A percentile compares a stretch with the other conserved stretches of the same genome.
These are phyloP conservation scores for Harpegnathos saltator DNA, from an alignment of 1,140 invertebrate genomes.

Conservation along the genomic window DNA sequence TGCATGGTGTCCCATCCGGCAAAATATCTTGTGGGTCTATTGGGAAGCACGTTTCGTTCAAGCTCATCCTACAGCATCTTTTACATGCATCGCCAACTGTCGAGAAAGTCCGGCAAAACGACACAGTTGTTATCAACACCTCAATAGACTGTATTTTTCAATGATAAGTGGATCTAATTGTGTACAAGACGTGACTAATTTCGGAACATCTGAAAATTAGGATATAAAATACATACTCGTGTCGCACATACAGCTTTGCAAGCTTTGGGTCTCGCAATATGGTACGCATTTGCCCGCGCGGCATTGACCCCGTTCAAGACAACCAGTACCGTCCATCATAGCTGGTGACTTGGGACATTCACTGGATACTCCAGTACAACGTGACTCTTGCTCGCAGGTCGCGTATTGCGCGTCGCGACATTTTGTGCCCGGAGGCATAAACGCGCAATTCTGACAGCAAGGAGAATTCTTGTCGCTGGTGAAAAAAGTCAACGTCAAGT, in stretches of 20 bases:
- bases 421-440: conserved; percentile 92
- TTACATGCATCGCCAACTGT: conserved; percentile 94
- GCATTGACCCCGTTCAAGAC: conserved; percentile 95
- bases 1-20: conserved; percentile 97
- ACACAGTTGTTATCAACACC: too few species aligned
- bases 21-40: conserved; percentile 94
- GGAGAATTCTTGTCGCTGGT: conserved; percentile 97
- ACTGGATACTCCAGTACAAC: conserved; percentile 90
- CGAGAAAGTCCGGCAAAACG: conserved; percentile 77
- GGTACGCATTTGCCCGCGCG: conserved; percentile 94
- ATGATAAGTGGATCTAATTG: background rate
- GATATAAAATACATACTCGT: conserved; percentile 88
- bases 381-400: conserved; percentile 95
- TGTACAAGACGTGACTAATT: background rate
- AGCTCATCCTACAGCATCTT: conserved; percentile 94
- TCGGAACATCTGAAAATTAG: background rate
- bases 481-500: conserved; percentile 76
- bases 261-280: conserved; percentile 96
- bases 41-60: conserved; percentile 96
- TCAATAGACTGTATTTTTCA: too few species aligned
- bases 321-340: conserved; percentile 94
- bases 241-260: conserved; percentile 98
- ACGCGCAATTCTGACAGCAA: conserved; percentile 96
- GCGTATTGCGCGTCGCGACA: conserved; percentile 95
- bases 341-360: conserved; percentile 93